Evolutionary conservation across 2,888 invertebrate species (phyloP).

Genomic region (Miltochrista miniata): DNA sequence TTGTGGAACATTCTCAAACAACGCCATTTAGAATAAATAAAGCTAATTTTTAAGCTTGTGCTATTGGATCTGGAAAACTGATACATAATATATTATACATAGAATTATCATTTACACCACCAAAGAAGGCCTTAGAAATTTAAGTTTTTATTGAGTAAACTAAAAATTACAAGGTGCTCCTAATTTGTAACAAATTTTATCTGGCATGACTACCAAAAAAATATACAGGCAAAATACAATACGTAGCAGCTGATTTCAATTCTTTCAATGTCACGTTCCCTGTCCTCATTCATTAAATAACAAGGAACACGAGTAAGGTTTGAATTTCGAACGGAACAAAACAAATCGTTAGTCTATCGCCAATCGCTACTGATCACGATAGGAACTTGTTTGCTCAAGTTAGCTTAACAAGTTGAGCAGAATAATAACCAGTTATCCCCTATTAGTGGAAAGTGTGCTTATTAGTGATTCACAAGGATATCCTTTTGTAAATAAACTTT

Average conservation of each 20-base stretch:
- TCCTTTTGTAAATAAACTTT: background rate
- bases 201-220: background rate
- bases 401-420: slow-evolving; percentile 20
- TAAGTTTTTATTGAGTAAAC: no score
- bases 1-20: no score
- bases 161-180: no score
- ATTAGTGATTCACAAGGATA: slow-evolving; percentile 4
- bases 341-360: slow-evolving; percentile 34
- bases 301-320: slow-evolving; percentile 24
- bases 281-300: slow-evolving; percentile 11
- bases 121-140: no score
- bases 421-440: slow-evolving; percentile 14
- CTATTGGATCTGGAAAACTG: no score
- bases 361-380: slow-evolving; percentile 27
- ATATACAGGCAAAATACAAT: background rate
- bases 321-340: slow-evolving; percentile 23
- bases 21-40: no score
- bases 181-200: background rate
- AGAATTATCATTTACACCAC: no score
- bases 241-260: background rate
- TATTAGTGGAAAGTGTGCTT: slow-evolving; percentile 7
- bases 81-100: no score
- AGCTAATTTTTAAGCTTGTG: no score
- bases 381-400: slow-evolving; percentile 22
- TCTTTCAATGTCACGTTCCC: slow-evolving; percentile 2